These are phyloP conservation scores for Trissolcus brochymenae DNA, from an alignment of 2,888 invertebrate species.

Conservation along the genomic window DNA sequence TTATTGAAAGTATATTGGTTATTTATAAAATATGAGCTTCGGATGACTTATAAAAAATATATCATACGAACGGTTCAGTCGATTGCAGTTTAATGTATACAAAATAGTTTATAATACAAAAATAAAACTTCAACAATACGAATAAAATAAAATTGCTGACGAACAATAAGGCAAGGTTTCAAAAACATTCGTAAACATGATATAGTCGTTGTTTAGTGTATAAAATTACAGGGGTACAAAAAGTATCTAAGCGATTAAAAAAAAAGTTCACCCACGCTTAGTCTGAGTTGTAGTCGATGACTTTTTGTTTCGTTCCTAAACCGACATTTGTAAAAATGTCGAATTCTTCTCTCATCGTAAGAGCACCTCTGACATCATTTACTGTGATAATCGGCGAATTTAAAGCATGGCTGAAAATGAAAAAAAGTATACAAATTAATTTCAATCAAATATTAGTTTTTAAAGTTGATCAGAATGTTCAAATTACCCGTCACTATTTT, in stretches of 20 bases:
- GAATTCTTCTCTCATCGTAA: conserved; percentile 70
- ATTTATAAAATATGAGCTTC: no score
- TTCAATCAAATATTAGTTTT: no score
- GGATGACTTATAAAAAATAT: no score
- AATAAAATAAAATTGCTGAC: neutral
- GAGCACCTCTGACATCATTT: conserved; percentile 68
- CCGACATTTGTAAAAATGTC: conserved; percentile 72
- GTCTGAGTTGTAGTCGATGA: conserved; percentile 19
- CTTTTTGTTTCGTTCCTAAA: conserved; percentile 60
- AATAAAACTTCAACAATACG: conserved; percentile 10
- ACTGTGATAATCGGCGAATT: conserved; percentile 56
- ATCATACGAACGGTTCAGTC: no score
- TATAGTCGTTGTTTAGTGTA: neutral
- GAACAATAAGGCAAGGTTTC: neutral
- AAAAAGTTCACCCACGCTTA: neutral
- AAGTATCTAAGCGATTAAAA: neutral
- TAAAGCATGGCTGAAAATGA: conserved; percentile 58
- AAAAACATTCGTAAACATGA: neutral
- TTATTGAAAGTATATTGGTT: no score
- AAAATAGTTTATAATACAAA: neutral
- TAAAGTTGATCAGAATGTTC: neutral
- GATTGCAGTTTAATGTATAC: neutral
- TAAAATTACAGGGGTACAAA: conserved; percentile 3
- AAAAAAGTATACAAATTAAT: neutral
- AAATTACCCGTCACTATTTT: conserved; percentile 62